Base-by-base conservation (phyloP, 2,888 invertebrate genomes). In the Capitulum mitella region DNA sequence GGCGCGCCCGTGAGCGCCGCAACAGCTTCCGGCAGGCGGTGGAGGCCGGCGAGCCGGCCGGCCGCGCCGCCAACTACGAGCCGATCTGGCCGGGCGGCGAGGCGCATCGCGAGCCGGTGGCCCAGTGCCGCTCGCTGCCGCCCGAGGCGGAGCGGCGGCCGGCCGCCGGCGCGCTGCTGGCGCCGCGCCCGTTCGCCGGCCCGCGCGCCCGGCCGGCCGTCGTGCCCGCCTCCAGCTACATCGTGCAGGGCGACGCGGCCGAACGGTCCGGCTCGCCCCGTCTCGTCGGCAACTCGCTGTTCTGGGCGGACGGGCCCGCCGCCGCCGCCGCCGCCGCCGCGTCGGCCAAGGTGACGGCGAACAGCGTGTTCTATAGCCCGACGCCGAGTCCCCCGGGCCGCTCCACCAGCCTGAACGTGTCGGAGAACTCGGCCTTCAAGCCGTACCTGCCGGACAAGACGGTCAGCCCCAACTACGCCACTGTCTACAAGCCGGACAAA, bases 1-100 rank as follows among this genome's bases (percentile, higher is more conserved):
- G 76, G 76, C 43, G 16, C 29, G 46, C 46, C 10, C 76, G 78
- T 32, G 78, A 80, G 61, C 64, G 80, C 10, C 37, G 80, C 43
- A 78, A 80, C 78, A 64, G 61, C 37, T 80, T 80, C 37, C 80
- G 80, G 5, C 70, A 80, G 64, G 80, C 80, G 34, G 80, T 80
- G 2, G 77, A 79, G n/a, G 46, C 46, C 32, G 61, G 40, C 12
- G 46, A 48, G 40, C 61, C 37, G 37, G 46, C 19, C 29, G 46
- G 29, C 29, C 64, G 46, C 29, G 2, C 16, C 29, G 32, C 5
- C 32, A 46, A 76, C 76, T 76, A 46, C 46, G 43, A 76, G 46
- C 46, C 26, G 8, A 40, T 70, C 26, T 70, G 70, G 70, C 46
- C 29, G 29, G 46, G 19, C n/a, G 46, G 5, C 29, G 48, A 40